These are phyloP conservation scores for Drosophila cognata DNA, from an alignment of 2,888 invertebrate genomes.

Conservation along the genomic window DNA sequence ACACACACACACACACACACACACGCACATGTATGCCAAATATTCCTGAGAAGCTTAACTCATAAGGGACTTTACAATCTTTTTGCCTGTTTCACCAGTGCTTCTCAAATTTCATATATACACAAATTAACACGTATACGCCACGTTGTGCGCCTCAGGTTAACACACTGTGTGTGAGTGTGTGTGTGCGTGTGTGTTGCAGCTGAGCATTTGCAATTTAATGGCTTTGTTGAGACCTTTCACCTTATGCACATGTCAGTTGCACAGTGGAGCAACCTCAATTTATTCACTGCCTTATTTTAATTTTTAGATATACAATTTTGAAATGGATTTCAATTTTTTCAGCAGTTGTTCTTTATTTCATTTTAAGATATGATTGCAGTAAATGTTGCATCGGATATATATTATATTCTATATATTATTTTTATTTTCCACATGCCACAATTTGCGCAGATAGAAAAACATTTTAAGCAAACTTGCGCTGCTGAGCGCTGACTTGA, in stretches of 20 bases:
- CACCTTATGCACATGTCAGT: conserved; percentile 3
- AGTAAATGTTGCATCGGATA: neutral
- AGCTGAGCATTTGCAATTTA: conserved; percentile 27
- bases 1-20: neutral
- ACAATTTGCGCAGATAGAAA: neutral
- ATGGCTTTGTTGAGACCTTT: conserved; percentile 30
- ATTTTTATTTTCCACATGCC: neutral
- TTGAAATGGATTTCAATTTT: neutral
- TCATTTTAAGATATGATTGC: neutral
- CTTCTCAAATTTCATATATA: conserved; percentile 27
- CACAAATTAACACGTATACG: conserved; percentile 56
- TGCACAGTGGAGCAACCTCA: conserved; percentile 15
- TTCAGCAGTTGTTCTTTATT: neutral
- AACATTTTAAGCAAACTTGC: conserved; percentile 19
- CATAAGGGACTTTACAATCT: conserved; percentile 20
- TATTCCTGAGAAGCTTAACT: conserved; percentile 8
- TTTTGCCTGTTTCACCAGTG: conserved; percentile 11
- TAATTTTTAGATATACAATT: neutral
- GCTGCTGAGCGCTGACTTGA: conserved; percentile 13
- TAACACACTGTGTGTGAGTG: neutral
- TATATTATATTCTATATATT: neutral
- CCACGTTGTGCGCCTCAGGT: conserved; percentile 16
- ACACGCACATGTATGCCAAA: conserved; percentile 2
- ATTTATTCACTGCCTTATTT: neutral
- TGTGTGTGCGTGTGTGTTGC: conserved; percentile 13